These are phyloP conservation scores for Venusia cambrica DNA, from an alignment of 2,888 invertebrate genomes.

Conservation along the genomic window DNA sequence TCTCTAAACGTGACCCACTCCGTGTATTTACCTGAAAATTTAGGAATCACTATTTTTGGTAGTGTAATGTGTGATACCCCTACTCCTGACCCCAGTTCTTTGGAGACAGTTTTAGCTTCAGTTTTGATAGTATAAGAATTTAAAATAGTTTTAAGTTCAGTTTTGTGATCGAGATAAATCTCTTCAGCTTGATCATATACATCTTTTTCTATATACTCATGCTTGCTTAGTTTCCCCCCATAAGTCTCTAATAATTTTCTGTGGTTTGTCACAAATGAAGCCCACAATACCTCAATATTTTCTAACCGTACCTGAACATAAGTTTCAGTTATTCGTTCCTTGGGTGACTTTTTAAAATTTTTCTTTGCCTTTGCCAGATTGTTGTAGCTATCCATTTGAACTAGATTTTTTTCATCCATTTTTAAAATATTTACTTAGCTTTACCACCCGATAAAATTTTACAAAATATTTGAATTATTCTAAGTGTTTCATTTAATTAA, in stretches of 20 bases:
- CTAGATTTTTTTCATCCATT: conserved; percentile 1
- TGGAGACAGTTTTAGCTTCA: not conserved
- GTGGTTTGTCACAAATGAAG: not conserved
- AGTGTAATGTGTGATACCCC: not conserved
- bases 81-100: not conserved
- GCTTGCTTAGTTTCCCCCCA: not conserved
- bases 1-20: conserved; percentile 2
- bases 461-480: too few relatives aligned
- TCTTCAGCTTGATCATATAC: conserved; percentile 2
- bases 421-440: too few relatives aligned
- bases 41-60: conserved; percentile 5
- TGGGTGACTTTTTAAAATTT: conserved; percentile 11
- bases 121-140: not conserved
- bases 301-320: conserved; percentile 5
- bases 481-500: too few relatives aligned
- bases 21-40: conserved; percentile 1
- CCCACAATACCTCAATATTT: conserved; percentile 7
- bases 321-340: conserved; percentile 2
- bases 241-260: not conserved
- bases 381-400: conserved; percentile 4
- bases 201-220: not conserved
- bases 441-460: too few relatives aligned
- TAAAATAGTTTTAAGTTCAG: not conserved
- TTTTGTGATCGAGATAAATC: not conserved
- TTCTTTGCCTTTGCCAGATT: conserved; percentile 4